Evolutionary conservation across 2,888 invertebrate genomes (phyloP), one percentile per base, ranked within the genome.

Genomic region (Glaucopsyche alexis): DNA sequence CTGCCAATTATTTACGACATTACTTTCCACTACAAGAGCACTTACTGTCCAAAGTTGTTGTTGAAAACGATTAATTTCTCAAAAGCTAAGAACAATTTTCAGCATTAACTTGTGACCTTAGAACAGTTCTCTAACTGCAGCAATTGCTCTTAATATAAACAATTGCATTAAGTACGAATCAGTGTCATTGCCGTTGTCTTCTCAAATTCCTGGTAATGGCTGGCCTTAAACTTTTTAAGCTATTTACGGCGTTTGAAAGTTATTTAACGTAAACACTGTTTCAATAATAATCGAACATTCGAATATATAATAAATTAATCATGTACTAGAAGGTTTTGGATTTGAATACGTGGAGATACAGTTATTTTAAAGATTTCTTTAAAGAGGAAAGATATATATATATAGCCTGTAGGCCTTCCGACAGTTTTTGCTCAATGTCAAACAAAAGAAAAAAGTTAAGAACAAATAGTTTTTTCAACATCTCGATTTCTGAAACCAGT

Each of bases 91-190:
- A 19, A 55, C 11, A 19, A 11, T 42, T 29, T 29, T 29, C 16
- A 9, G 8, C 9, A 52, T 0, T 52, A n/a, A 52, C 52, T 60
- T 47, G 19, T 14, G 13, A 60, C 29, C 7, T 29, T 14, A 60
- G 14, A 2, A 60, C 13, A 60, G 9, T 55, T 55, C 0, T 47
- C 47, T 47, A 13, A 47, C 47, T 13, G 47, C 6, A 60, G 29
- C 60, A 60, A 60, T 60, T 60, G 60, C 29, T 38, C 13, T 60
- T 60, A 38, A 29, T 60, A 60, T 14, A 38, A 60, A 60, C 60
- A 60, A 29, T 47, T 47, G 47, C 47, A 11, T 38, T 2, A 38
- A 60, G 7, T 60, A 60, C 13, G 60, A 60, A 60, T 13, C 60
- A 38, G 29, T 60, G 29, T 29, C 29, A 60, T 29, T 60, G 60